Evolutionary conservation across 1,140 invertebrate genomes (phyloP), one percentile per base, ranked within the genome.

Genomic region (Drosophila obscura): DNA sequence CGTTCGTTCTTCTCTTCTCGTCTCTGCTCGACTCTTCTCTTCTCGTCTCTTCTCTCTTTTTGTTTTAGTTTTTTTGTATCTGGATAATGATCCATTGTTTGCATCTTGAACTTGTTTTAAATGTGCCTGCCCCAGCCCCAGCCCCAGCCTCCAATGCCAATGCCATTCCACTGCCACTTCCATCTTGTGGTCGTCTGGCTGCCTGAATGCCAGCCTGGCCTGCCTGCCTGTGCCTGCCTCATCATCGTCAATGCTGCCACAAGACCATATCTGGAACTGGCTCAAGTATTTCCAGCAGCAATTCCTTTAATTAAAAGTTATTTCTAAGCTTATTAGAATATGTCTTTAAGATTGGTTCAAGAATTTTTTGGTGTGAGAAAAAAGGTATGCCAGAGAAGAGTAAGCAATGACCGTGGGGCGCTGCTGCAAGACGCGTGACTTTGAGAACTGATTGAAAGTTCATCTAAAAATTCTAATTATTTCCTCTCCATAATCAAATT

Each of bases 61-160:
- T 60, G 24, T 60, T 56, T 74, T 31, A 62, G 73, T 62, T 58
- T 49, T 71, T 71, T 52, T 68, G 82, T 78, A 71, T 58, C 64
- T 75, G 83, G 83, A 87, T 87, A 87, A 87, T 87, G 83, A 87
- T 87, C 83, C 83, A 87, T 87, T 87, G 83, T 87, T 87, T 87
- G 83, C 83, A 87, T 87, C 83, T 82, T 87, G 84, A 87, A 88
- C 83, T 87, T 88, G 83, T 87, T 87, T 87, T 83, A 88, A 87
- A 88, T 83, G 83, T 79, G 79, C 75, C 63, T 71, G 53, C 73
- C 49, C 59, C 78, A 50, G 63, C 4, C 39, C 22, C 19, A 19
- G 19, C 19, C 19, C 0, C 19, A 19, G 19, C 19, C 19, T 19
- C 19, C 19, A 19, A 19, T 19, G 19, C 41, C 48, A 43, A 43